Evolutionary conservation across 2,113 vertebrate genomes (phyloP).

Genomic region (Paedocypris sp.): DNA sequence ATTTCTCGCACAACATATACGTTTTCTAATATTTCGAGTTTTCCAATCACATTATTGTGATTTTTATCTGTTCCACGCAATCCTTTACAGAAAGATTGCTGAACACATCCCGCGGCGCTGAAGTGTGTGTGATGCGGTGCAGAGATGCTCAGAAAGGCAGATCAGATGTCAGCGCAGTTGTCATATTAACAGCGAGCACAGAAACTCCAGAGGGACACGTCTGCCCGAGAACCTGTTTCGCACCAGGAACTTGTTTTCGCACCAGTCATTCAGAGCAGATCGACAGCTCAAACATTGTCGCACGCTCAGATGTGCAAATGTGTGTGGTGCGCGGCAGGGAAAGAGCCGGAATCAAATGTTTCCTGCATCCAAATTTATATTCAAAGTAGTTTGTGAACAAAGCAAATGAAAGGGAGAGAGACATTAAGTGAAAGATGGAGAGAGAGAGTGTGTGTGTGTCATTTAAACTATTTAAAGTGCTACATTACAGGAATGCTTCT

Average conservation of each 20-base stretch:
- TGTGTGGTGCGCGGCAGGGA: background rate
- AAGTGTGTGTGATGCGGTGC: no score
- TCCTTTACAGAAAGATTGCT: no score
- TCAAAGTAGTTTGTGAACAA: slow-evolving; percentile 11
- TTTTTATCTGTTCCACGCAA: no score
- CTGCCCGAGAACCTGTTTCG: background rate
- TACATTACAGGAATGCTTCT: background rate
- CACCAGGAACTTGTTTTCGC: background rate
- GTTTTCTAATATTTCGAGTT: no score
- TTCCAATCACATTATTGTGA: no score
- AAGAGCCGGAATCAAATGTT: background rate
- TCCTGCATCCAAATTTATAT: background rate
- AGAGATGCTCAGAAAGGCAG: no score
- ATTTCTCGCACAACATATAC: no score
- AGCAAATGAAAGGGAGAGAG: background rate
- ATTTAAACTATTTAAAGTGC: slow-evolving; percentile 1
- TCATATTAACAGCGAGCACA: background rate
- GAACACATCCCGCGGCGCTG: no score
- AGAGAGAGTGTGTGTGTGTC: no score
- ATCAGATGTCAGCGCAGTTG: slow-evolving; percentile 5
- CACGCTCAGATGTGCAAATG: background rate
- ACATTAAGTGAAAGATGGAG: background rate
- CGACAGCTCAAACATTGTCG: slow-evolving; percentile 3
- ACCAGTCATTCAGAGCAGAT: slow-evolving; percentile 5
- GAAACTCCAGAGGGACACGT: background rate